Evolutionary conservation across 2,797 vertebrate species (phyloP), one percentile per base, ranked within the genome.

Genomic region (Anguilla obscura): DNA sequence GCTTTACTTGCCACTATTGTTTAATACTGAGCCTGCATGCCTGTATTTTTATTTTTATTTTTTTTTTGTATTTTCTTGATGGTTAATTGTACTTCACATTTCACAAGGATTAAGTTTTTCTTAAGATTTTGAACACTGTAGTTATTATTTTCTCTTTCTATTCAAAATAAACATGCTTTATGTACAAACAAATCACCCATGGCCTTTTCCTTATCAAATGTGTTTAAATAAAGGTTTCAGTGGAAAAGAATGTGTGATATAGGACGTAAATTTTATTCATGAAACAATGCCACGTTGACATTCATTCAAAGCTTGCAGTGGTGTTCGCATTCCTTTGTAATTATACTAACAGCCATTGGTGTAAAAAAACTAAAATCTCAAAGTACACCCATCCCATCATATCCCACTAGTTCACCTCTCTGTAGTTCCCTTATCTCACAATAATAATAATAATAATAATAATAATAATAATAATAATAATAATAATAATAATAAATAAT

Each of bases 21-120:
- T 95, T 97, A 97, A 97, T 95, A 93, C 92, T 91, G 92, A 95
- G 93, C 95, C 92, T 97, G 96, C 97, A 97, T 97, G 97, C 96
- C 97, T 97, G 94, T 94, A 94, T 94, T 95, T 90, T 93, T 87
- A 90, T 92, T 89, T 90, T 91, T 92, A 89, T 93, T 93, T 91
- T 94, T 94, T 40, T 90, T 92, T 89, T 90, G 92, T 92, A 89
- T 93, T 93, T 91, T 94, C 92, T 95, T 95, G 96, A 96, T 95
- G 95, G 94, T 91, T 95, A 96, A 95, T 97, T 93, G 94, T 93
- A 94, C 94, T 95, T 94, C 92, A 94, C 94, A 94, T 96, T 95
- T 96, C 93, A 95, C 94, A 94, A 90, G 90, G 96, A 96, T 96
- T 96, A 97, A 95, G 95, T 96, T 97, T 92, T 94, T 89, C 82